Conservation (phyloP, 2,113 vertebrate genomes). For the Sinocyclocheilus rhinocerous region DNA sequence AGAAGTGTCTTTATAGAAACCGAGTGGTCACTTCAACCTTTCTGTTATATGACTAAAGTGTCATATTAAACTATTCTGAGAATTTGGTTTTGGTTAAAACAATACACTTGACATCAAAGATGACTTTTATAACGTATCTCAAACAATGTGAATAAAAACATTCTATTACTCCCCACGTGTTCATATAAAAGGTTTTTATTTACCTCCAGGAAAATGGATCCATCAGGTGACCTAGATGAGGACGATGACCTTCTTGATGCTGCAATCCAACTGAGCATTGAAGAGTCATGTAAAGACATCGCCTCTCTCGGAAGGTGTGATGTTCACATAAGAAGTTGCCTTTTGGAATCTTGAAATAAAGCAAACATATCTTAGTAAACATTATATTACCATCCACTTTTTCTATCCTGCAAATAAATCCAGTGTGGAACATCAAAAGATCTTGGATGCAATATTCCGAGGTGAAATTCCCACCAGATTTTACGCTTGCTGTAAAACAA, state of each 20-base stretch:
- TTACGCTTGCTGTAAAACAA: background rate
- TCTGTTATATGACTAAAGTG: background rate
- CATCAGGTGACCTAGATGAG: conserved; percentile 73
- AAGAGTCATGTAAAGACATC: conserved; percentile 74
- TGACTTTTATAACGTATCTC: background rate
- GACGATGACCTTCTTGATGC: conserved; percentile 77
- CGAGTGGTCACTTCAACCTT: background rate
- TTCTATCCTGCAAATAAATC: conserved; percentile 38
- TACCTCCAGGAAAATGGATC: conserved; percentile 65
- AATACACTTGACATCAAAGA: background rate
- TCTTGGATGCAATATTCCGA: conserved; percentile 79
- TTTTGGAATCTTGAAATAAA: conserved; percentile 61
- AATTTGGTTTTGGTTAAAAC: background rate
- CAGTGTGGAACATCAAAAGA: conserved; percentile 78
- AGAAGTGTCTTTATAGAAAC: background rate
- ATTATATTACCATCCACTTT: background rate
- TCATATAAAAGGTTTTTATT: background rate
- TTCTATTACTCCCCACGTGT: background rate
- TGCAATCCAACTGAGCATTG: conserved; percentile 78
- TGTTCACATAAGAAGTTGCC: conserved; percentile 53
- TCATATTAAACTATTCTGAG: background rate
- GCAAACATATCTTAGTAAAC: background rate
- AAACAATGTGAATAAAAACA: background rate
- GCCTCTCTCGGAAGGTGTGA: conserved; percentile 74
- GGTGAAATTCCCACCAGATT: conserved; percentile 66